These are phyloP conservation scores for Ethmia dodecea DNA, from an alignment of 2,888 invertebrate genomes.

Conservation along the genomic window DNA sequence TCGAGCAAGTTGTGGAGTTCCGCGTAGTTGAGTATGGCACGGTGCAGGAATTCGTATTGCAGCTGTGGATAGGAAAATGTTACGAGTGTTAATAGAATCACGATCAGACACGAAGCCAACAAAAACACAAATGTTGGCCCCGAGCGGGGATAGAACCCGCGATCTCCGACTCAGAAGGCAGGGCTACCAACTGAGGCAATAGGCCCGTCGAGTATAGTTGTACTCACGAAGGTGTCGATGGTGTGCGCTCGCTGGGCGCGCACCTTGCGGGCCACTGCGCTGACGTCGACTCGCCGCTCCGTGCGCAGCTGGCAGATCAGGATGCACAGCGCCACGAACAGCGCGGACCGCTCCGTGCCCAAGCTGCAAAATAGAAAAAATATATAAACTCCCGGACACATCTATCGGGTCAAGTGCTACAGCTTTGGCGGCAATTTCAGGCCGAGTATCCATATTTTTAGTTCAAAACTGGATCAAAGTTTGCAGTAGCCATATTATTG, in stretches of 20 bases:
- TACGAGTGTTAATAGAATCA: no score
- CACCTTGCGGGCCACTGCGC: slow-evolving; percentile 89
- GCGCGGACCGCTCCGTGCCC: slow-evolving; percentile 92
- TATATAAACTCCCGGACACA: no score
- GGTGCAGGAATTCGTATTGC: slow-evolving; percentile 95
- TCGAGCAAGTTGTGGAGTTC: slow-evolving; percentile 89
- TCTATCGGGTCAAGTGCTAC: no score
- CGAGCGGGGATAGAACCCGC: no score
- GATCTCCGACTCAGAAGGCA: no score
- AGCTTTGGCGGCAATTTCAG: no score
- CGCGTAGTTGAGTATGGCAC: slow-evolving; percentile 93
- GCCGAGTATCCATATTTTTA: no score
- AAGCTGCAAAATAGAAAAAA: slow-evolving; percentile 74
- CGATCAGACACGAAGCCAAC: no score
- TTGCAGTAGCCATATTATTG: no score
- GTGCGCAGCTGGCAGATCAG: slow-evolving; percentile 89
- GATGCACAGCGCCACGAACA: slow-evolving; percentile 92
- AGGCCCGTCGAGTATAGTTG: no score
- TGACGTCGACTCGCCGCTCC: slow-evolving; percentile 92
- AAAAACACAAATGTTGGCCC: slow-evolving; percentile 1
- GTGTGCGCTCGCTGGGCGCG: slow-evolving; percentile 90
- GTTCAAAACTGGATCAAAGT: no score
- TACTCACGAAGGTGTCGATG: slow-evolving; percentile 89
- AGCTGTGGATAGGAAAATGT: slow-evolving; percentile 81
- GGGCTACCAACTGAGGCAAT: no score